phyloP scores from a whole-genome alignment of 2,888 invertebrate species.

The Merodon equestris region DNA sequence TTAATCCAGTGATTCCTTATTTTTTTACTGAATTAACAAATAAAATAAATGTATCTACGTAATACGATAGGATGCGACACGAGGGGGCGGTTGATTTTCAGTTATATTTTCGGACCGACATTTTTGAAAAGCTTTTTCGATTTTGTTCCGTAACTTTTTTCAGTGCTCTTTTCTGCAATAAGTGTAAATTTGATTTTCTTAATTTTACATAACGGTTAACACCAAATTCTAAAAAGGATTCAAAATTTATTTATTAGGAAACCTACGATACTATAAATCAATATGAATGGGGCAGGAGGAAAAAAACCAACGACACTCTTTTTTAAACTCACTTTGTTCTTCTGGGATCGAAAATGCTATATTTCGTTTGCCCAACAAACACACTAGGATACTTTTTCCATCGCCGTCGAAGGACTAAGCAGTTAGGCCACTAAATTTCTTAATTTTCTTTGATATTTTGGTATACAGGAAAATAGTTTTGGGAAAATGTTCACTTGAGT shows the following conservation, averaged over 20 bases:
- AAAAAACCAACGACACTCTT: constrained; percentile 28
- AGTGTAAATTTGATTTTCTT: constrained; percentile 1
- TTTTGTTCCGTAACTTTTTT: constrained; percentile 2
- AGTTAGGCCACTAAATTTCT: constrained; percentile 19
- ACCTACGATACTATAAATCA: constrained; percentile 30
- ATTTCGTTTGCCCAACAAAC: constrained; percentile 30
- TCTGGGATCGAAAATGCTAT: constrained; percentile 28
- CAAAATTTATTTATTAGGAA: too few relatives aligned
- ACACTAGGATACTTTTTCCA: constrained; percentile 62
- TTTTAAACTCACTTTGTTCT: constrained; percentile 49
- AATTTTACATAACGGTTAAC: constrained; percentile 31
- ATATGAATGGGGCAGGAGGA: constrained; percentile 21
- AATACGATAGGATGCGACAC: constrained; percentile 56
- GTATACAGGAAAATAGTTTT: constrained; percentile 1
- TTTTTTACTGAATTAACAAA: constrained; percentile 11
- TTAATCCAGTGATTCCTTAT: constrained; percentile 31
- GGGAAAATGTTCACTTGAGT: constrained; percentile 39
- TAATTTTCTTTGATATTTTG: constrained; percentile 8
- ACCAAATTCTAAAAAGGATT: constrained; percentile 24
- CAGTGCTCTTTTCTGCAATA: constrained; percentile 2
- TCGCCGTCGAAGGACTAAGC: constrained; percentile 17
- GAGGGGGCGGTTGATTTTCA: constrained; percentile 47
- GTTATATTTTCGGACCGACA: constrained; percentile 65
- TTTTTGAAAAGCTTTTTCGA: constrained; percentile 55
- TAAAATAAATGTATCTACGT: constrained; percentile 51